Percentiles rank a stretch among this genome's conserved stretches.
These are phyloP conservation scores for Chrysolina haemoptera DNA, from an alignment of 2,888 invertebrate species.

Conservation along the genomic window DNA sequence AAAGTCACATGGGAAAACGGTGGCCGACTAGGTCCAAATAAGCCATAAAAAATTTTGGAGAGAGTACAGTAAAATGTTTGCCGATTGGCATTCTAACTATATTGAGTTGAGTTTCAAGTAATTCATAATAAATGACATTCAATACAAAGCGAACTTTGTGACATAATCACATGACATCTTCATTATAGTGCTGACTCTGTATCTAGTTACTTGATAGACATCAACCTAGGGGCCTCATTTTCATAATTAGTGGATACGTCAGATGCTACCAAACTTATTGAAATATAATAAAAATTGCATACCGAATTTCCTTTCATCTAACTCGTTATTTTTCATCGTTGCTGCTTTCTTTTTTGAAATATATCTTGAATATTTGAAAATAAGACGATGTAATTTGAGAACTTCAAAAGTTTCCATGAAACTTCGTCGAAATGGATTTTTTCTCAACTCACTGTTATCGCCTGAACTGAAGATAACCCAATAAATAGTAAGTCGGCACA, in stretches of 20 bases:
- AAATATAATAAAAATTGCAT: not conserved
- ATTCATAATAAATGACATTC: no score
- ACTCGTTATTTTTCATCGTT: not conserved
- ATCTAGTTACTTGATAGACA: not conserved
- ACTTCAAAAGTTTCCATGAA: not conserved
- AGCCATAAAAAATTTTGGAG: no score
- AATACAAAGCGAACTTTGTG: no score
- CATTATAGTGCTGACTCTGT: not conserved
- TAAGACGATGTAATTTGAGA: not conserved
- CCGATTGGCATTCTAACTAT: no score
- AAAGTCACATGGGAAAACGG: no score
- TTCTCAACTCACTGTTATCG: no score
- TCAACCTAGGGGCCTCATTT: not conserved
- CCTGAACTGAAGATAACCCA: no score
- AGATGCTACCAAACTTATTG: not conserved
- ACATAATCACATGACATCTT: not conserved
- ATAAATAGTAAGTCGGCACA: no score
- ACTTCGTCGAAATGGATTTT: not conserved
- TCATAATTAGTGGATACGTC: constrained; percentile 3
- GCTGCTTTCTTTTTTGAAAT: not conserved
- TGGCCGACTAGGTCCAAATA: no score
- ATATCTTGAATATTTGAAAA: not conserved
- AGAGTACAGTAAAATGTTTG: no score
- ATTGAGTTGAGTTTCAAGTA: no score
- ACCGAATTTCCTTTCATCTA: not conserved